A percentile compares a stretch with the other conserved stretches of the same genome.
Conservation (phyloP, 1,140 invertebrate genomes). For the Temnothorax nylanderi region DNA sequence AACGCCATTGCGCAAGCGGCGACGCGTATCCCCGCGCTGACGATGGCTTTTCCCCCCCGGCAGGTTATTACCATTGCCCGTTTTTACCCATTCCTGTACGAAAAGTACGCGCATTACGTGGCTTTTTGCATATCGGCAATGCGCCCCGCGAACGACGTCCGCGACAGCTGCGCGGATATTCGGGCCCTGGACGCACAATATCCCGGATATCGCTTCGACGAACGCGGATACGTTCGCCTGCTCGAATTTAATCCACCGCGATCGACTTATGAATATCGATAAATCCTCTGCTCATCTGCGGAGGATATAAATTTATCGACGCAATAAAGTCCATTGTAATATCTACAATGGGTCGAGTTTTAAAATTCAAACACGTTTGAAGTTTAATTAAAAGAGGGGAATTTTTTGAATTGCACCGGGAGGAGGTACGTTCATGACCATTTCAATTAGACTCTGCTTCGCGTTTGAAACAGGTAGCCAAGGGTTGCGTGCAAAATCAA, state of each 20-base stretch:
- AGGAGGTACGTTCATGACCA: background rate
- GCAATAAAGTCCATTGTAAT: background rate
- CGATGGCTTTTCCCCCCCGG: slow-evolving; percentile 22
- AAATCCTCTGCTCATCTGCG: background rate
- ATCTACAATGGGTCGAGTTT: background rate
- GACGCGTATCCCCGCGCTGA: slow-evolving; percentile 60
- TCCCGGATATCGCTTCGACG: slow-evolving; percentile 2
- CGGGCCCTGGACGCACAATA: background rate
- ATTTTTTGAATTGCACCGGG: background rate
- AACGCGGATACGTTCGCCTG: background rate
- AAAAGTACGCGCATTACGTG: slow-evolving; percentile 33
- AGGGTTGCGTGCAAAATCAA: background rate
- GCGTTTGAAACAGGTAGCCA: background rate
- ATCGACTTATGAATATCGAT: slow-evolving; percentile 38
- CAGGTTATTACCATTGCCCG: slow-evolving; percentile 52
- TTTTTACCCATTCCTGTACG: slow-evolving; percentile 35
- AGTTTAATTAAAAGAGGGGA: background rate
- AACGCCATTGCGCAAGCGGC: slow-evolving; percentile 58
- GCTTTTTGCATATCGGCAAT: slow-evolving; percentile 8
- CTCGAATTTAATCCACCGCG: slow-evolving; percentile 1
- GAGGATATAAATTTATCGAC: slow-evolving; percentile 6
- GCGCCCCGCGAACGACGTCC: slow-evolving; percentile 16
- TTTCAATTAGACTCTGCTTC: background rate
- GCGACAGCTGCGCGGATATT: slow-evolving; percentile 23
- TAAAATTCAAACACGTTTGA: background rate